Percentiles rank a stretch among this genome's conserved stretches.
Conservation (phyloP, 2,888 invertebrate genomes). For the Podotricha telesiphe region DNA sequence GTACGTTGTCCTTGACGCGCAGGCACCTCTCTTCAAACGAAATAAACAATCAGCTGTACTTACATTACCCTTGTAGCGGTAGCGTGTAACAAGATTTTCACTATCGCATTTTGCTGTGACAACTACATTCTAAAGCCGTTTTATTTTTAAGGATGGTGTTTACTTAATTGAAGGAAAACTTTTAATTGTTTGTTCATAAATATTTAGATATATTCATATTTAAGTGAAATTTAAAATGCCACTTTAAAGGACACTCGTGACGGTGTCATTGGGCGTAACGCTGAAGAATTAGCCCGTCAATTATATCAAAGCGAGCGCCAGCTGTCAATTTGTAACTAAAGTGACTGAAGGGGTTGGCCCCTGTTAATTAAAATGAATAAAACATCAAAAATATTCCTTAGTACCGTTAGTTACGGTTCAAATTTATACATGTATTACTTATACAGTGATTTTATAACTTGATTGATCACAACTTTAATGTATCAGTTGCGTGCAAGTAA, state of each 20-base stretch:
- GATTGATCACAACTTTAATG: conserved; percentile 67
- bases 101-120: background rate
- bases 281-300: conserved; percentile 74
- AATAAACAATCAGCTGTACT: conserved; percentile 38
- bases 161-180: background rate
- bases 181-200: background rate
- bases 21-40: conserved; percentile 42
- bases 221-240: conserved; percentile 15
- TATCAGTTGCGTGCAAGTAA: conserved; percentile 62
- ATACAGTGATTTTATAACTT: conserved; percentile 54
- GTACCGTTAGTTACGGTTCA: conserved; percentile 26
- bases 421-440: conserved; percentile 44
- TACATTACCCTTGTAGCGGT: background rate
- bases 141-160: background rate
- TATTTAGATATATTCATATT: conserved; percentile 1
- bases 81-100: conserved; percentile 1
- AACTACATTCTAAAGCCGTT: background rate
- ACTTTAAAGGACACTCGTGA: conserved; percentile 38
- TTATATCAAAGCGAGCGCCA: conserved; percentile 72
- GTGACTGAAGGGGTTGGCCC: conserved; percentile 55
- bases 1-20: conserved; percentile 45
- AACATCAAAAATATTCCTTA: conserved; percentile 39
- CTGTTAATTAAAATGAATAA: conserved; percentile 39
- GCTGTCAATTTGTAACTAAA: conserved; percentile 68
- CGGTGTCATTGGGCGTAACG: conserved; percentile 47